Conservation (phyloP, 2,888 invertebrate genomes). For the Rapana venosa region DNA sequence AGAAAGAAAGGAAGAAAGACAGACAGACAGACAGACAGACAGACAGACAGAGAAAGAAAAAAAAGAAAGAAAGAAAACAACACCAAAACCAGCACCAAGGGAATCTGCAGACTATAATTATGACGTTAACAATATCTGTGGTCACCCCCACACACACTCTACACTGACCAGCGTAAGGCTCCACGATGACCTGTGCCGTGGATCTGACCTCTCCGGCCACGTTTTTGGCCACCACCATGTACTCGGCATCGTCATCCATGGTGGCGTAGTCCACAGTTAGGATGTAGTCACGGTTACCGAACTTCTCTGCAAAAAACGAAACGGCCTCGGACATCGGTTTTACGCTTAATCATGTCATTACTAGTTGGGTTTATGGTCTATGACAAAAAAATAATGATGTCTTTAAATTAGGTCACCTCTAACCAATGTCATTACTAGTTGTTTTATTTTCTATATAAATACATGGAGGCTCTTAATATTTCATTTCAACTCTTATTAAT, state of each 20-base stretch:
- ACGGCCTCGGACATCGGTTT: not conserved
- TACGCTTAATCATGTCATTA: too few species aligned
- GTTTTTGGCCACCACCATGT: constrained; percentile 72
- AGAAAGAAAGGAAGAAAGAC: too few species aligned
- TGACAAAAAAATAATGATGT: too few species aligned
- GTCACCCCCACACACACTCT: not conserved
- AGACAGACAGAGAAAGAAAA: too few species aligned
- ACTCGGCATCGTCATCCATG: constrained; percentile 76
- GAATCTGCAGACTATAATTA: not conserved
- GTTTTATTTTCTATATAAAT: too few species aligned
- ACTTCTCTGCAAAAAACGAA: constrained; percentile 67
- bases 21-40: too few species aligned
- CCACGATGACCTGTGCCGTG: constrained; percentile 74
- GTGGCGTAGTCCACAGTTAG: constrained; percentile 72
- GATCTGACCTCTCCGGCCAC: constrained; percentile 70
- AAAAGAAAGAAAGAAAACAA: not conserved
- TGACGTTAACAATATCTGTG: not conserved
- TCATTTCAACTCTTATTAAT: too few species aligned
- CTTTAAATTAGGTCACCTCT: too few species aligned
- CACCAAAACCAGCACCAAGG: not conserved
- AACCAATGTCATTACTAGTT: too few species aligned
- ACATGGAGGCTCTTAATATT: too few species aligned
- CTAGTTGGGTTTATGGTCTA: too few species aligned
- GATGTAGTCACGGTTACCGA: constrained; percentile 76
- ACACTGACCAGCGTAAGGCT: constrained; percentile 62